A percentile compares a stretch with the other conserved stretches of the same genome.
phyloP scores from a whole-genome alignment of 30 jellyfish, hydroid and myxozoan genomes.

The Cassiopea andromeda region DNA sequence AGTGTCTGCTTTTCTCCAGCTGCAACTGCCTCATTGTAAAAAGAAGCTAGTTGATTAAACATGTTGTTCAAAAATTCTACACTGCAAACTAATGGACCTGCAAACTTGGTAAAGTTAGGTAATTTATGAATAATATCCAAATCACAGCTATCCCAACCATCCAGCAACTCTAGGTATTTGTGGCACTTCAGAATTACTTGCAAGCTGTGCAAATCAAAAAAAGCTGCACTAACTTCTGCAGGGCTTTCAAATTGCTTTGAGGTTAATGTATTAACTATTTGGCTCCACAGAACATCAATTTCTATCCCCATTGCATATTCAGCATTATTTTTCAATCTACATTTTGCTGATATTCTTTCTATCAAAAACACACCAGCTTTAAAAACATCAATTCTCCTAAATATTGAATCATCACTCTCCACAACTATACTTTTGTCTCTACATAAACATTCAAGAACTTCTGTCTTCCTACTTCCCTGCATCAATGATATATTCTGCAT shows the following conservation, averaged over 20 bases:
- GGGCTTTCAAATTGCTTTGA: not conserved
- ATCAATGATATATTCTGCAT: not conserved
- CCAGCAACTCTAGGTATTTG: constrained; percentile 4
- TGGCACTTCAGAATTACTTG: not conserved
- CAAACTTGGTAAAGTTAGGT: not conserved
- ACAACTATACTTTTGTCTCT: not conserved
- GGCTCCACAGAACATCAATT: not conserved
- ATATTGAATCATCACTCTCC: not conserved
- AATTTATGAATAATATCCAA: not conserved
- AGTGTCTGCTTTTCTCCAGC: not conserved
- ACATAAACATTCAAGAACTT: not conserved
- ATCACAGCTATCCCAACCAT: constrained; percentile 23
- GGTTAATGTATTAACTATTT: not conserved
- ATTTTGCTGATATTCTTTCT: not conserved
- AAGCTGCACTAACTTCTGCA: not conserved
- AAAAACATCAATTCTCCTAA: not conserved
- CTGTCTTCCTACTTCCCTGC: not conserved
- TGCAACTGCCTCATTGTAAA: not conserved
- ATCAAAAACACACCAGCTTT: not conserved
- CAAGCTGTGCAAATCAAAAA: not conserved
- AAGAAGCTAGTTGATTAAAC: not conserved
- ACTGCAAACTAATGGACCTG: constrained; percentile 14
- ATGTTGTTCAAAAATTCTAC: not conserved
- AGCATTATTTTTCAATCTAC: not conserved
- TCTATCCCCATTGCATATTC: not conserved